Percentiles rank a stretch among this genome's conserved stretches.
Evolutionary conservation across 2,888 invertebrate species (phyloP).

Genomic region (Eupithecia centaureata): DNA sequence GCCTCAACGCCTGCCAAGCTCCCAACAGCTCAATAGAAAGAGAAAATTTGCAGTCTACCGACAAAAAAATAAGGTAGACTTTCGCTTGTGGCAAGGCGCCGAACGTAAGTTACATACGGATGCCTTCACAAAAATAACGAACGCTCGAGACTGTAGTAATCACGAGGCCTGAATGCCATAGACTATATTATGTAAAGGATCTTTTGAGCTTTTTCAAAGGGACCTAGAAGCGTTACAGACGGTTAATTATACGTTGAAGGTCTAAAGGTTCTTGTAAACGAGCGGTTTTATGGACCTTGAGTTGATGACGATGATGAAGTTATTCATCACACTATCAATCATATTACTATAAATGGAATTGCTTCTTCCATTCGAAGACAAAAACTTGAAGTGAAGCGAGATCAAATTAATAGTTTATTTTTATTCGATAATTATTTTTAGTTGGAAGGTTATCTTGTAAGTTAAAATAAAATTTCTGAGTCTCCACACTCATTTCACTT

Average conservation of each 20-base stretch:
- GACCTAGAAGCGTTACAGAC: slow-evolving; percentile 65
- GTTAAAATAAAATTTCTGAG: too few relatives aligned
- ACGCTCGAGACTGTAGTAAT: slow-evolving; percentile 70
- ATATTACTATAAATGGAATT: not conserved
- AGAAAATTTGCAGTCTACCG: slow-evolving; percentile 26
- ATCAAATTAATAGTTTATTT: too few relatives aligned
- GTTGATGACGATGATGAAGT: not conserved
- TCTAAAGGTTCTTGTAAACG: not conserved
- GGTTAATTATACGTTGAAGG: slow-evolving; percentile 71
- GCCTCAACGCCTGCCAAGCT: slow-evolving; percentile 56
- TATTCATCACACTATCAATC: not conserved
- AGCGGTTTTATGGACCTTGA: not conserved
- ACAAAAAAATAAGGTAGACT: slow-evolving; percentile 46
- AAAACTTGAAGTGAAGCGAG: too few relatives aligned
- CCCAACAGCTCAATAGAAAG: slow-evolving; percentile 39
- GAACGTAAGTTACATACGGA: slow-evolving; percentile 73
- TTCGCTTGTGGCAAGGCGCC: slow-evolving; percentile 47
- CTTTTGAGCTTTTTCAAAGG: slow-evolving; percentile 74
- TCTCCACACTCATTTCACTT: too few relatives aligned
- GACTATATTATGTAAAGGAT: slow-evolving; percentile 76
- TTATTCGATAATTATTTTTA: too few relatives aligned
- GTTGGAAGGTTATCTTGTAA: too few relatives aligned
- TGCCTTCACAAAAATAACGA: slow-evolving; percentile 84
- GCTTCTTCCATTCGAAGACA: too few relatives aligned
- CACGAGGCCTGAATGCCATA: slow-evolving; percentile 72